Percentiles rank a stretch among this genome's conserved stretches.
phyloP scores from a whole-genome alignment of 2,797 vertebrate species.

The Heliangelus exortis region DNA sequence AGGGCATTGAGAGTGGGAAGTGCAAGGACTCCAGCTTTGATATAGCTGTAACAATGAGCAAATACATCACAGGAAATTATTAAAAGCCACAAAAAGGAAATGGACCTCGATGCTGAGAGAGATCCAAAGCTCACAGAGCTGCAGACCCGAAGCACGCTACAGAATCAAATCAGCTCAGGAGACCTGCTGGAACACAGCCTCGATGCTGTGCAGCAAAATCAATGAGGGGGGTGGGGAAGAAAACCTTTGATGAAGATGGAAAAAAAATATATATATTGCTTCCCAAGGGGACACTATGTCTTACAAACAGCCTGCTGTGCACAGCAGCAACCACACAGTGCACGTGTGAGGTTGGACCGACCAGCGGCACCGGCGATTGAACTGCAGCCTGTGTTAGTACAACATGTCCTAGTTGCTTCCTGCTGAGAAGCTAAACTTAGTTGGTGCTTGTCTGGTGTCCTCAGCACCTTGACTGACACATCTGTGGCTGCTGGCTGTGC shows the following conservation, averaged over 20 bases:
- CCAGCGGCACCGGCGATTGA: neutral
- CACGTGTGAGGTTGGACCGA: neutral
- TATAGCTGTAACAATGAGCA: neutral
- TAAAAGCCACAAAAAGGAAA: conserved; percentile 55
- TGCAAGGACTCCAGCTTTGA: neutral
- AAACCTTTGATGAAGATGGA: conserved; percentile 12
- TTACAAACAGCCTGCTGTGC: neutral
- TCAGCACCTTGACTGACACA: conserved; percentile 22
- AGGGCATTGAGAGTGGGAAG: neutral
- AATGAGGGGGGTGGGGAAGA: neutral
- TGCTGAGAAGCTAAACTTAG: conserved; percentile 61
- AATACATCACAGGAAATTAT: conserved; percentile 56
- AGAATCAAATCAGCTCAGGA: neutral
- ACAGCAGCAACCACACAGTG: neutral
- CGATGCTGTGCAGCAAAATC: neutral
- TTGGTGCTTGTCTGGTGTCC: conserved; percentile 37
- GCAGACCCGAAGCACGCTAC: neutral
- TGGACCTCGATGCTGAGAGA: neutral
- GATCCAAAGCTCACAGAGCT: neutral
- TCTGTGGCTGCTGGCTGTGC: conserved; percentile 42
- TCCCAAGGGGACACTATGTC: conserved; percentile 47
- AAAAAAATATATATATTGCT: neutral
- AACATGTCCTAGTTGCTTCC: conserved; percentile 52
- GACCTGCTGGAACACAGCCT: conserved; percentile 8
- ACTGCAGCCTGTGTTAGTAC: conserved; percentile 16